Evolutionary conservation across 2,113 vertebrate species (phyloP).

Genomic region (Corapipo altera): DNA sequence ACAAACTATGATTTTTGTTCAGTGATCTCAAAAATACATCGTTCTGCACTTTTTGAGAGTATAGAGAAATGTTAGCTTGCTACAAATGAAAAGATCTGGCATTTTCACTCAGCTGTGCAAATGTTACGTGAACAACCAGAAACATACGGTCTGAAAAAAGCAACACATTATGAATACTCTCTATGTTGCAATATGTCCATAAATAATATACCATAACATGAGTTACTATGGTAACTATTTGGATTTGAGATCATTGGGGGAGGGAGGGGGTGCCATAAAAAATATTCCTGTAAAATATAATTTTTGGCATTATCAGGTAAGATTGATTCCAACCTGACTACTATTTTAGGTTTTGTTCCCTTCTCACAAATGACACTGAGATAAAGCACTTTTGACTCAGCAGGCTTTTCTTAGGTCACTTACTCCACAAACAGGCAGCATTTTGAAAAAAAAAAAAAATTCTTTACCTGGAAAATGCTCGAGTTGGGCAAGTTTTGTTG

Average conservation of each 20-base stretch:
- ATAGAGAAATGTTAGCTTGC: neutral
- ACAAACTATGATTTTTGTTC: neutral
- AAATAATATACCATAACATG: slow-evolving; percentile 2
- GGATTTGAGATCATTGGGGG: neutral
- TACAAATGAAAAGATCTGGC: neutral
- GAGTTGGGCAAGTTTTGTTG: neutral
- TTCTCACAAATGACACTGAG: neutral
- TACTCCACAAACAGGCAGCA: neutral
- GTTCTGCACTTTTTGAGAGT: neutral
- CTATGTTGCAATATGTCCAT: neutral
- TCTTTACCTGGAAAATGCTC: neutral
- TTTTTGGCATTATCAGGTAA: neutral
- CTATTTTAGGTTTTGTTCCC: neutral
- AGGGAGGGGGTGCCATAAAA: neutral
- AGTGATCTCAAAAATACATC: neutral
- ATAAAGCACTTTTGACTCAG: neutral
- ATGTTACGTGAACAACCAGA: neutral
- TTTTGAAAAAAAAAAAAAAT: neutral
- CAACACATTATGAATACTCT: neutral
- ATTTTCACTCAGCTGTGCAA: neutral
- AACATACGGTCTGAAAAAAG: slow-evolving; percentile 2
- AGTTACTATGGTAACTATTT: slow-evolving; percentile 50
- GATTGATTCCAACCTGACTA: neutral
- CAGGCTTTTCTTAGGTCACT: neutral
- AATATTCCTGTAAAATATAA: neutral